Percentiles rank a stretch among this genome's conserved stretches.
Conservation (phyloP, 2,797 vertebrate species). For the Dendrocincla fuliginosa region DNA sequence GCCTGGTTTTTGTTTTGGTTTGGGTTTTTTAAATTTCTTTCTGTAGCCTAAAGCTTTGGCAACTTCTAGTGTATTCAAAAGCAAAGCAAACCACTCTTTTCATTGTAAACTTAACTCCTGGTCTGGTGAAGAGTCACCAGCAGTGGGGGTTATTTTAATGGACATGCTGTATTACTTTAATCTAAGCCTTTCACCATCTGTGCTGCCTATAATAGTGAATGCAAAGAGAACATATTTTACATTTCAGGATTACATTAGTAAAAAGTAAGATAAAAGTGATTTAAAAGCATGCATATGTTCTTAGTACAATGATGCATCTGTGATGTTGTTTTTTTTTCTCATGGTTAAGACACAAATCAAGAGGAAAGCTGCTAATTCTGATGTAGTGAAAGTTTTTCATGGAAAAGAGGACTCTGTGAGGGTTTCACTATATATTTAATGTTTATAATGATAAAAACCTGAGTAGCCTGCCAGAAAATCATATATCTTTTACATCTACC, state of each 20-base stretch:
- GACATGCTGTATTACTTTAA: slow-evolving; percentile 80
- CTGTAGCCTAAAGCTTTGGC: slow-evolving; percentile 26
- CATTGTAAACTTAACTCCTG: slow-evolving; percentile 66
- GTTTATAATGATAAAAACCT: slow-evolving; percentile 70
- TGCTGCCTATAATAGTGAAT: slow-evolving; percentile 77
- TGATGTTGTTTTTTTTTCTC: slow-evolving; percentile 67
- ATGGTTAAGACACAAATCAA: slow-evolving; percentile 78
- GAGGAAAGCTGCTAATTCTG: slow-evolving; percentile 71
- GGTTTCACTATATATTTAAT: slow-evolving; percentile 59
- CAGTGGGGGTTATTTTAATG: slow-evolving; percentile 78
- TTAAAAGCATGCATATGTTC: slow-evolving; percentile 83
- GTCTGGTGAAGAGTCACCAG: slow-evolving; percentile 65
- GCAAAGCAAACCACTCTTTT: slow-evolving; percentile 44
- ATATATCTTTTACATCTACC: slow-evolving; percentile 25
- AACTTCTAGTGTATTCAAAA: slow-evolving; percentile 41
- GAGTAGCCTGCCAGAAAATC: slow-evolving; percentile 60
- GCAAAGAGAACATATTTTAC: slow-evolving; percentile 78
- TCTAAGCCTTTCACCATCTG: slow-evolving; percentile 81
- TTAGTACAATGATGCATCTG: slow-evolving; percentile 75
- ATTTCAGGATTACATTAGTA: slow-evolving; percentile 84
- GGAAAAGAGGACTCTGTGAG: slow-evolving; percentile 63
- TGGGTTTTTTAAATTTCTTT: slow-evolving; percentile 1
- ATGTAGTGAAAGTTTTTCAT: slow-evolving; percentile 73
- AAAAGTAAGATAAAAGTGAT: slow-evolving; percentile 86
- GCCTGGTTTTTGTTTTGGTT: not conserved